Conservation (phyloP, 2,113 vertebrate genomes). For the Anseranas semipalmata region DNA sequence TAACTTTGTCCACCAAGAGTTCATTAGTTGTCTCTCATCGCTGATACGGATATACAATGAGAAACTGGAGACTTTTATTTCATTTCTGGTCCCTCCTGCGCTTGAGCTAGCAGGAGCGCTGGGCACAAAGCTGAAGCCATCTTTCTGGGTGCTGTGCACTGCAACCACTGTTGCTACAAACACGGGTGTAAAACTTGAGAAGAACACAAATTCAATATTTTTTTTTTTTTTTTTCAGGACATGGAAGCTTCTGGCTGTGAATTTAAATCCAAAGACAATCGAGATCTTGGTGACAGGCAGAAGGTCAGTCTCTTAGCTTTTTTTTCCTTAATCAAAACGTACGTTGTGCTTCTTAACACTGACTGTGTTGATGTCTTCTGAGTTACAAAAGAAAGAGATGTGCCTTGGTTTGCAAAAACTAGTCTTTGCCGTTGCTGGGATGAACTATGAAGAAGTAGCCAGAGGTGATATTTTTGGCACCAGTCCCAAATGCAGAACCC, state of each 20-base stretch:
- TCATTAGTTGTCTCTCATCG: neutral
- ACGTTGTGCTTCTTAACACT: neutral
- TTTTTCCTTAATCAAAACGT: neutral
- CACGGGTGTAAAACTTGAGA: neutral
- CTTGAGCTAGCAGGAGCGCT: neutral
- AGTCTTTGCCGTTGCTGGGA: neutral
- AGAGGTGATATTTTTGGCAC: neutral
- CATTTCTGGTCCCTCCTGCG: neutral
- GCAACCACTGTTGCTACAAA: neutral
- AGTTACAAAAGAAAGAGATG: neutral
- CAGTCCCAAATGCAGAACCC: neutral
- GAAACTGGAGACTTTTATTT: neutral
- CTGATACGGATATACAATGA: neutral
- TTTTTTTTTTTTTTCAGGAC: neutral
- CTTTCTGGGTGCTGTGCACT: neutral
- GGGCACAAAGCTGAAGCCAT: neutral
- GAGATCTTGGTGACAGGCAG: neutral
- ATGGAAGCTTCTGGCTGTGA: constrained; percentile 30
- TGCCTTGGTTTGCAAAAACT: neutral
- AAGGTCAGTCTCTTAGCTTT: neutral
- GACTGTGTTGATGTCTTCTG: neutral
- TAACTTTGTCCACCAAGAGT: neutral
- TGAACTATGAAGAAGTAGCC: neutral
- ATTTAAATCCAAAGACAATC: constrained; percentile 37
- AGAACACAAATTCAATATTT: neutral